Conservation (phyloP, 1,140 invertebrate species). For the Heterodera carotae region DNA sequence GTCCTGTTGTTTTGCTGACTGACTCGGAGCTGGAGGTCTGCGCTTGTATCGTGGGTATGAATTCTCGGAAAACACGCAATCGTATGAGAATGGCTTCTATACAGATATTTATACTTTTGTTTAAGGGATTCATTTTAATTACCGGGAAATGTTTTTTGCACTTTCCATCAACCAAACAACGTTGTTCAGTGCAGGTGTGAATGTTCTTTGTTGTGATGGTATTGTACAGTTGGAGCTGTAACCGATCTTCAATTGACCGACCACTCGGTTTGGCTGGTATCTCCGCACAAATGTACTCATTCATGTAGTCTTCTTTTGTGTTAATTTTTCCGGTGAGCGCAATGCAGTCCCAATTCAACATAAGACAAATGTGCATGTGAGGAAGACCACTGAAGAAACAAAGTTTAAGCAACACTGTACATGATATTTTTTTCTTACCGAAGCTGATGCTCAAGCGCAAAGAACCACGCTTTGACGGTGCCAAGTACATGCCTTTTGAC, state of each 20-base stretch:
- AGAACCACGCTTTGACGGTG: not conserved
- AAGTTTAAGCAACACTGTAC: not conserved
- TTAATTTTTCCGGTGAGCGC: not conserved
- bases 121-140: too few relatives aligned
- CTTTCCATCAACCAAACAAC: not conserved
- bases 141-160: constrained; percentile 4
- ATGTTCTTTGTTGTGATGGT: not conserved
- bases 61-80: not conserved
- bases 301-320: not conserved
- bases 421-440: not conserved
- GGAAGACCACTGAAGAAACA: not conserved
- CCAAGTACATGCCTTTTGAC: not conserved
- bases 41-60: not conserved
- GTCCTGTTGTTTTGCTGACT: not conserved
- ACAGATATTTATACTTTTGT: too few relatives aligned
- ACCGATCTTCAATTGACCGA: not conserved
- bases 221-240: not conserved
- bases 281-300: not conserved
- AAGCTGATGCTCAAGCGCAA: not conserved
- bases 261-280: not conserved
- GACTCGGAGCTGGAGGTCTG: not conserved
- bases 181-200: not conserved
- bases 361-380: constrained; percentile 2
- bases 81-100: not conserved
- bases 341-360: constrained; percentile 10